Evolutionary conservation across 1,140 invertebrate species (phyloP).

Genomic region (Drosophila kurseongensis): DNA sequence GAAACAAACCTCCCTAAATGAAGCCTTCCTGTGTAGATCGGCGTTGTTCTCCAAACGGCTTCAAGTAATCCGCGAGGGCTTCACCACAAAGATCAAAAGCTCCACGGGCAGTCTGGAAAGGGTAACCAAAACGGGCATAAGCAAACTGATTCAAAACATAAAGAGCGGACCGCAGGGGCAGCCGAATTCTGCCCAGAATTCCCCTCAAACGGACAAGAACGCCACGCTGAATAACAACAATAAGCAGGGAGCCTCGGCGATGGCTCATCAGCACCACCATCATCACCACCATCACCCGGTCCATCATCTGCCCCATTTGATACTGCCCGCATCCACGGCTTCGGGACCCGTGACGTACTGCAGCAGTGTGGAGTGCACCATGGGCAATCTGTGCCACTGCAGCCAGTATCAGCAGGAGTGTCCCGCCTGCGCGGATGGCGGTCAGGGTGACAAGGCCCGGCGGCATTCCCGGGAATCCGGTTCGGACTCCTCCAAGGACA

Average conservation of each 20-base stretch:
- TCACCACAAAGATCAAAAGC: conserved; percentile 92
- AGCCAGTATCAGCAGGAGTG: conserved; percentile 80
- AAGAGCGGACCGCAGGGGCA: conserved; percentile 85
- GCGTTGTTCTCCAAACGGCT: conserved; percentile 90
- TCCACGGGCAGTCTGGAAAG: conserved; percentile 92
- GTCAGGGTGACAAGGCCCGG: conserved; percentile 49
- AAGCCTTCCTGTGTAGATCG: conserved; percentile 92
- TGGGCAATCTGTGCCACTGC: conserved; percentile 66
- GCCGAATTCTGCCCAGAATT: conserved; percentile 8
- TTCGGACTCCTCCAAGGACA: conserved; percentile 96
- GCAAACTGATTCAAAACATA: conserved; percentile 91
- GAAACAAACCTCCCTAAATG: conserved; percentile 94
- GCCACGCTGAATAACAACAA: conserved; percentile 43
- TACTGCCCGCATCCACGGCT: conserved; percentile 10
- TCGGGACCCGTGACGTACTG: conserved; percentile 77
- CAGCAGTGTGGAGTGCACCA: conserved; percentile 66
- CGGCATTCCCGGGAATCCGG: conserved; percentile 92
- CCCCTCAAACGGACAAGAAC: conserved; percentile 10
- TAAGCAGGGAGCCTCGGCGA: conserved; percentile 24
- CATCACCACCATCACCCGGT: conserved; percentile 63
- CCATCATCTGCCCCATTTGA: conserved; percentile 29
- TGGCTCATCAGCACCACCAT: conserved; percentile 53
- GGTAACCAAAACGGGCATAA: conserved; percentile 90
- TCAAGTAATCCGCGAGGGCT: conserved; percentile 93
- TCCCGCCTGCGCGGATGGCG: conserved; percentile 52